A percentile compares a stretch with the other conserved stretches of the same genome.
Conservation (phyloP, 2,113 vertebrate genomes). For the Actenoides lindsayi region DNA sequence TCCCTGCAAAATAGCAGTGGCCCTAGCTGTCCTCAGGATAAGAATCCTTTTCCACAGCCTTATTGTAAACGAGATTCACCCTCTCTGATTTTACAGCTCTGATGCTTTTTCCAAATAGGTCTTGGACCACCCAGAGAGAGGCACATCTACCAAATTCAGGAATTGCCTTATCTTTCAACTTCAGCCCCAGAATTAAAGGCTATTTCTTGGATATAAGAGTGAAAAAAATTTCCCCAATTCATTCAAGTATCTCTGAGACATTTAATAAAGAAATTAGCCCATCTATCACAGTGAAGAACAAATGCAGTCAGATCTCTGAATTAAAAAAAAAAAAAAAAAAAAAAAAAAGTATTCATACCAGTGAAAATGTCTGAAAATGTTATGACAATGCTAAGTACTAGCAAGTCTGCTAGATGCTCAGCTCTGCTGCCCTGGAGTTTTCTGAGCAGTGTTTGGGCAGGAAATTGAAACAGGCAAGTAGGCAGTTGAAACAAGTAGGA, state of each 20-base stretch:
- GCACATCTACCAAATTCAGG: not conserved
- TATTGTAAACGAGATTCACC: not conserved
- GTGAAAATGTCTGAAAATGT: not conserved
- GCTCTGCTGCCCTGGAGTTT: not conserved
- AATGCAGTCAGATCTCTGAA: not conserved
- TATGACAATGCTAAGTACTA: not conserved
- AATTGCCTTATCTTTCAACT: not conserved
- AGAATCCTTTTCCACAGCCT: not conserved
- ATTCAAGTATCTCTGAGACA: not conserved
- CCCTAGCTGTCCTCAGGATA: not conserved
- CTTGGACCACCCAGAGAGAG: slow-evolving; percentile 12
- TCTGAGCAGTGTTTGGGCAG: not conserved
- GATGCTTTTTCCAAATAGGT: slow-evolving; percentile 28
- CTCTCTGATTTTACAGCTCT: slow-evolving; percentile 4
- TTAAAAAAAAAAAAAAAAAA: not conserved
- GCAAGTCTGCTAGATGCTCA: not conserved
- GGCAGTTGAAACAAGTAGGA: not conserved
- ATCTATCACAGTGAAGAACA: not conserved
- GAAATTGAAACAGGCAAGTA: not conserved
- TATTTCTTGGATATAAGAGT: not conserved
- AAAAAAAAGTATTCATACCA: not conserved
- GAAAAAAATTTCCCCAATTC: not conserved
- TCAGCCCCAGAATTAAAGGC: not conserved
- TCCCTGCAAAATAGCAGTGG: not conserved
- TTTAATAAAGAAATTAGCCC: not conserved